Evolutionary conservation across 2,113 vertebrate genomes (phyloP).

Genomic region (Cinclus mexicanus): DNA sequence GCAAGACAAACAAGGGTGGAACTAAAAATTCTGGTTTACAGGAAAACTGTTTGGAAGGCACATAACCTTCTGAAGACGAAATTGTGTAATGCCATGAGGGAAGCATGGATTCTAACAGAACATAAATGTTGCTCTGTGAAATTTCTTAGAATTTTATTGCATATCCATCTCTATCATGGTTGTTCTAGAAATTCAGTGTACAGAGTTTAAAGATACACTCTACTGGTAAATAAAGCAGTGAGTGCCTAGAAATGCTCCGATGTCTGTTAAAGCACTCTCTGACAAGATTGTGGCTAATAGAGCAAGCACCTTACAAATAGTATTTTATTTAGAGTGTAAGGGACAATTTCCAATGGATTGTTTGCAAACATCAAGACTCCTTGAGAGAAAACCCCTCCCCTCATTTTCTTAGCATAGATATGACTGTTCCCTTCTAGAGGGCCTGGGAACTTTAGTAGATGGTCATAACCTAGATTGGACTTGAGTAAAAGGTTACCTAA

Average conservation of each 20-base stretch:
- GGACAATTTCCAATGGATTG: neutral
- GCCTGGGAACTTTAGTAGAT: neutral
- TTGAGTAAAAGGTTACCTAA: neutral
- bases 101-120: neutral
- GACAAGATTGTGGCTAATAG: neutral
- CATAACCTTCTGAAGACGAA: neutral
- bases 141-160: neutral
- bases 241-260: neutral
- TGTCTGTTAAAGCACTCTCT: neutral
- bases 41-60: neutral
- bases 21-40: neutral
- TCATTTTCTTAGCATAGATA: neutral
- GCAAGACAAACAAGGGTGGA: neutral
- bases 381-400: neutral
- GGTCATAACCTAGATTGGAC: neutral
- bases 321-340: neutral
- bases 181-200: neutral
- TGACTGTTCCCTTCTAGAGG: neutral
- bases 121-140: neutral
- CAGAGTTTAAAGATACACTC: neutral
- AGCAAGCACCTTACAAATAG: neutral
- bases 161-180: neutral
- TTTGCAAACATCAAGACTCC: neutral
- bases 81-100: neutral
- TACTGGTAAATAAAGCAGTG: neutral